Evolutionary conservation across 2,888 invertebrate species (phyloP).

Genomic region (Melinaea menophilus): DNA sequence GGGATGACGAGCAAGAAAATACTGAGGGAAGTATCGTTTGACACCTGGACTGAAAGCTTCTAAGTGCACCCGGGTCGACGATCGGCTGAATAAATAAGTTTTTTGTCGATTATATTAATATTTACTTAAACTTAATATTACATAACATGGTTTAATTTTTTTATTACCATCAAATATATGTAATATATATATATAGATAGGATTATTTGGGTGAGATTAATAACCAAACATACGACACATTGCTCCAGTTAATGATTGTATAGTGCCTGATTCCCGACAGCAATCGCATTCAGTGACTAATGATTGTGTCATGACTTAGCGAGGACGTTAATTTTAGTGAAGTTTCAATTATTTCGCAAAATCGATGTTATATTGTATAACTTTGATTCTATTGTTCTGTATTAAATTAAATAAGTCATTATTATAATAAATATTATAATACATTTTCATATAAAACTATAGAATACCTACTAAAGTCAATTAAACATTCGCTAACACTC

Average conservation of each 20-base stretch:
- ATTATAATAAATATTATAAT: not conserved
- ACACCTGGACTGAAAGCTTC: conserved; percentile 56
- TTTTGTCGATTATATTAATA: not conserved
- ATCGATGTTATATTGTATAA: conserved; percentile 33
- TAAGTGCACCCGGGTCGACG: conserved; percentile 57
- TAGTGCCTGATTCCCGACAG: conserved; percentile 20
- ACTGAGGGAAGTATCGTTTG: conserved; percentile 57
- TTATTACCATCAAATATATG: too few species aligned
- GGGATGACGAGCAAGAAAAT: conserved; percentile 53
- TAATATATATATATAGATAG: too few species aligned
- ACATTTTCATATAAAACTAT: not conserved
- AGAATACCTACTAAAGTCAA: conserved; percentile 58
- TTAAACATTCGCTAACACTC: conserved; percentile 61
- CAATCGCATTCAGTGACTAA: conserved; percentile 48
- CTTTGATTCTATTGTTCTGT: too few species aligned
- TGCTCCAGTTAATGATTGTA: conserved; percentile 23
- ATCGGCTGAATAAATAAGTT: conserved; percentile 36
- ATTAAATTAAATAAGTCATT: too few species aligned
- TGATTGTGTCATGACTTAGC: conserved; percentile 52
- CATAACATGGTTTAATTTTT: too few species aligned
- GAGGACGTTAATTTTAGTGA: conserved; percentile 23
- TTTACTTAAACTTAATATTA: too few species aligned
- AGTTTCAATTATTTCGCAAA: conserved; percentile 24
- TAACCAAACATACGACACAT: not conserved
- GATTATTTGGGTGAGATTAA: not conserved